A percentile compares a stretch with the other conserved stretches of the same genome.
These are phyloP conservation scores for Malurus melanocephalus DNA, from an alignment of 2,113 vertebrate genomes.

Conservation along the genomic window DNA sequence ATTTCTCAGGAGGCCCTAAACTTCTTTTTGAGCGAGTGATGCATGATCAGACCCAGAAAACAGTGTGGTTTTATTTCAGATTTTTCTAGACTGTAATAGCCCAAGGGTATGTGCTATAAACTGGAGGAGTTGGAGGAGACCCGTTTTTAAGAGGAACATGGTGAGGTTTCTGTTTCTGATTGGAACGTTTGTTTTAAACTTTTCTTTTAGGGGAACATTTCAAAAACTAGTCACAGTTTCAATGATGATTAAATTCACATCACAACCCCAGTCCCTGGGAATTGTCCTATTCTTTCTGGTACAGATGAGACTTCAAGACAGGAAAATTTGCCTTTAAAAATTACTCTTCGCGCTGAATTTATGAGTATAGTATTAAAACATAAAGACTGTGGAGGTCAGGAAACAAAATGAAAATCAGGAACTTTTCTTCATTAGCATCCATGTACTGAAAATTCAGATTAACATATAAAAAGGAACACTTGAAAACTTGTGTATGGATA, in stretches of 20 bases:
- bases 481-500: not conserved
- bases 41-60: constrained; percentile 59
- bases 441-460: not conserved
- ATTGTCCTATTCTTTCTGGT: not conserved
- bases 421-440: not conserved
- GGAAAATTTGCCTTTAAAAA: not conserved
- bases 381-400: not conserved
- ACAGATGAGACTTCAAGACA: not conserved
- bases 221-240: not conserved
- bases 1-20: constrained; percentile 15
- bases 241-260: not conserved
- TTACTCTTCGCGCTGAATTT: not conserved
- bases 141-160: constrained; percentile 22
- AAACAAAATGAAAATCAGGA: not conserved
- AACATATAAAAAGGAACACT: constrained; percentile 29
- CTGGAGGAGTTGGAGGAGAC: constrained; percentile 26
- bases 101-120: constrained; percentile 52
- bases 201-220: constrained; percentile 5
- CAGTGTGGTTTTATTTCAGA: constrained; percentile 49
- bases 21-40: not conserved
- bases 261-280: not conserved
- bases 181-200: constrained; percentile 27
- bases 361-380: not conserved
- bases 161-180: constrained; percentile 37
- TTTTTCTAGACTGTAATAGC: constrained; percentile 58